Evolutionary conservation across 2,888 invertebrate species (phyloP).

Genomic region (Hydropsyche betteni): DNA sequence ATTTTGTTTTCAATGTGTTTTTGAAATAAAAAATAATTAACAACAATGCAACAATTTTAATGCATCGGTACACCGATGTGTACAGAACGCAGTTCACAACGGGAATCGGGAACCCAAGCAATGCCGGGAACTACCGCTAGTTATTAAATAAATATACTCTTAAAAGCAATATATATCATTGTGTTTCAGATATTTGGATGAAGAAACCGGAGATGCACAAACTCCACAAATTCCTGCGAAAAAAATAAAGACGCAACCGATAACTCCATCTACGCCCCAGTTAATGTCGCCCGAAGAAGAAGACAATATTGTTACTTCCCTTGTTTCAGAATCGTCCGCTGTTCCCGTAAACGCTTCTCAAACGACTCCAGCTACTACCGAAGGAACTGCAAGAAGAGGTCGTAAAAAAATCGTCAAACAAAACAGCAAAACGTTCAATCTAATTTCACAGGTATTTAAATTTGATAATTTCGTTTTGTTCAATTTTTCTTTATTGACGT

Average conservation of each 20-base stretch:
- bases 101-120: too few species aligned
- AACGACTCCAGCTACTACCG: background rate
- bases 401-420: slow-evolving; percentile 37
- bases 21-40: too few species aligned
- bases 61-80: too few species aligned
- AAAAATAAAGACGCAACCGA: slow-evolving; percentile 53
- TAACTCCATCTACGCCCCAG: slow-evolving; percentile 9
- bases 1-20: too few species aligned
- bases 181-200: slow-evolving; percentile 61
- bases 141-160: slow-evolving; percentile 35
- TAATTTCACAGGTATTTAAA: slow-evolving; percentile 21
- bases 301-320: background rate
- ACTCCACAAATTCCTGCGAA: slow-evolving; percentile 60
- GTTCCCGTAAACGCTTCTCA: background rate
- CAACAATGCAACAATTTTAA: too few species aligned
- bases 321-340: background rate
- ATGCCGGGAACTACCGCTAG: too few species aligned
- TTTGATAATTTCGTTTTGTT: too few species aligned
- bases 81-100: too few species aligned
- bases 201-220: slow-evolving; percentile 62
- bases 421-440: slow-evolving; percentile 24
- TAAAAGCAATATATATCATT: background rate
- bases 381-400: slow-evolving; percentile 36
- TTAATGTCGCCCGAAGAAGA: slow-evolving; percentile 18
- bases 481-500: too few species aligned